Evolutionary conservation across 2,113 vertebrate genomes (phyloP).

Genomic region (Rhagologus leucostigma): DNA sequence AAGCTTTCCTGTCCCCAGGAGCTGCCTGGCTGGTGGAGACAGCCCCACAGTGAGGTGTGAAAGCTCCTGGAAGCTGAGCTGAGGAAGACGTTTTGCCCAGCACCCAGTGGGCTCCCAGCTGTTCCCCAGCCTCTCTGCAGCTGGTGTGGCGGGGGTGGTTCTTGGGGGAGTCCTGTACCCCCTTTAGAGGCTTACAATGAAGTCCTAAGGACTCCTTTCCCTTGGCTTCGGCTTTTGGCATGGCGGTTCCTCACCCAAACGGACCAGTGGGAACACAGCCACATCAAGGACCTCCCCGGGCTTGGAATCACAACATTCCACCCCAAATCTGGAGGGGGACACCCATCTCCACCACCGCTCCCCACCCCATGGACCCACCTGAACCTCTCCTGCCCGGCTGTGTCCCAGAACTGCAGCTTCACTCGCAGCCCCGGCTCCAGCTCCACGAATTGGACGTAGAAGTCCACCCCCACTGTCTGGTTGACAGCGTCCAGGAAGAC

Average conservation of each 20-base stretch:
- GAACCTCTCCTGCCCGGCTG: conserved; percentile 86
- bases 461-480: conserved; percentile 85
- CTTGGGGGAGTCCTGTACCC: accelerated
- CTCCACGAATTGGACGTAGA: conserved; percentile 84
- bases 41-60: neutral
- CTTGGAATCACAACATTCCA: neutral
- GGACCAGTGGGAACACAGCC: too few relatives aligned
- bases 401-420: conserved; percentile 92
- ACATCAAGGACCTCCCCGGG: too few relatives aligned
- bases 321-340: neutral
- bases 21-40: neutral
- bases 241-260: neutral
- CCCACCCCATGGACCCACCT: conserved; percentile 56
- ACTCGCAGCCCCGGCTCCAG: conserved; percentile 75
- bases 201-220: neutral
- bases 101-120: neutral
- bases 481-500: conserved; percentile 76
- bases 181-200: neutral
- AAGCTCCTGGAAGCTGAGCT: neutral
- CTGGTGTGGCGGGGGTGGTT: too few relatives aligned
- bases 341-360: neutral
- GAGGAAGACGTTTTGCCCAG: neutral
- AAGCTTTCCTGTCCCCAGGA: neutral
- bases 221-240: neutral
- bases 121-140: neutral